These are phyloP conservation scores for Papilio dardanus DNA, from an alignment of 1,140 invertebrate genomes.

Conservation along the genomic window DNA sequence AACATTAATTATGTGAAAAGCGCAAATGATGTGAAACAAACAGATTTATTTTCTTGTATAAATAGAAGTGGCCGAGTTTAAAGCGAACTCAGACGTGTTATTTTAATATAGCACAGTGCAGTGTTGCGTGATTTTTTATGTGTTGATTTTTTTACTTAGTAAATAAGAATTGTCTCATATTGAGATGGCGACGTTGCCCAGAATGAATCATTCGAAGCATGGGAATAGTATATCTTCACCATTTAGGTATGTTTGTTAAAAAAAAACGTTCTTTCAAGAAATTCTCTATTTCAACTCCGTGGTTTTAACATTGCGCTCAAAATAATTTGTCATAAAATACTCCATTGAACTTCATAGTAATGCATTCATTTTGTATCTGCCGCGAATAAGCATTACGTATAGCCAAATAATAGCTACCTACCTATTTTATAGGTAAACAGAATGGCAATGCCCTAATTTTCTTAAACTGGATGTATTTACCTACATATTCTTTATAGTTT, in stretches of 20 bases:
- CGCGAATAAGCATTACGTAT: not conserved
- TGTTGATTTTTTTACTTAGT: conserved; percentile 32
- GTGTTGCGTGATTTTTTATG: conserved; percentile 39
- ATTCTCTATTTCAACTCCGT: too few relatives aligned
- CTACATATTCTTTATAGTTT: too few relatives aligned
- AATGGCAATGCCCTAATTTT: not conserved
- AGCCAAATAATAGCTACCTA: not conserved
- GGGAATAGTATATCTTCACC: conserved; percentile 62
- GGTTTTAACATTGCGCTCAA: not conserved
- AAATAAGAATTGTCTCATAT: conserved; percentile 32
- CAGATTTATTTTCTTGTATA: conserved; percentile 40
- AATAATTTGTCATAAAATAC: not conserved
- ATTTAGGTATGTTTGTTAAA: conserved; percentile 60
- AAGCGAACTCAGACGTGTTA: conserved; percentile 48
- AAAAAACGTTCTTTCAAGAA: conserved; percentile 11
- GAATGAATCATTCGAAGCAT: conserved; percentile 70
- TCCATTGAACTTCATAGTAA: not conserved
- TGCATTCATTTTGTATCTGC: not conserved
- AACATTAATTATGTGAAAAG: not conserved
- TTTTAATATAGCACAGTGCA: conserved; percentile 47
- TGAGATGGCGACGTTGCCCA: conserved; percentile 74
- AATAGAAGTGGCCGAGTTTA: conserved; percentile 45
- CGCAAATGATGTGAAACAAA: conserved; percentile 29
- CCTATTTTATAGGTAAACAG: not conserved
- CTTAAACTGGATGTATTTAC: not conserved